Evolutionary conservation across 2,888 invertebrate genomes (phyloP), one percentile per base, ranked within the genome.

Genomic region (Drepana falcataria): DNA sequence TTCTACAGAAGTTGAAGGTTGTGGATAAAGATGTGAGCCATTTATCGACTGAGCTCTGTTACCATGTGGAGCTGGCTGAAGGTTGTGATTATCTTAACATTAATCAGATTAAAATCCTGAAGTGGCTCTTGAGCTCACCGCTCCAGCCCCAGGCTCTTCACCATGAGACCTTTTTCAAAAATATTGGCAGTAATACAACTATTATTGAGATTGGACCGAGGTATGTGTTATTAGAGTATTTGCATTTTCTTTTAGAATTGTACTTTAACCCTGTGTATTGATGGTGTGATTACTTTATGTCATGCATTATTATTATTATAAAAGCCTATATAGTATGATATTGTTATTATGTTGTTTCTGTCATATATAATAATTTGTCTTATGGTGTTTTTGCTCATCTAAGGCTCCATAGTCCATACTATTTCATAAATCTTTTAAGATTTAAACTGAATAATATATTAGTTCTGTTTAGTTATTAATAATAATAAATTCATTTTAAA

Each of bases 191-290:
- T 47, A 81, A 85, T 55, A 81, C 90, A 59, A 78, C 87, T 37
- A 61, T 97, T 4, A 92, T 98, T 69, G 98, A 98, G 93, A 96
- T 97, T 78, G 98, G 98, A 35, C 98, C 98, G 44, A 94, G 95
- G 95, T 95, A 87, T 69, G 56, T 33, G 35, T 53, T 21, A 21
- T 21, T 21, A 21, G 21, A 21, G 21, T 21, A 21, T 21, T 21
- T 21, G 21, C 21, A 21, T 21, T 21, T 21, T 21, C 21, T 21
- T 21, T 21, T 21, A 21, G 21, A 21, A 21, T 21, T 21, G 21
- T 21, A 21, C 21, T 21, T 21, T 21, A 21, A 21, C 21, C 21
- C 21, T 21, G 21, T 21, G 21, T 21, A 21, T 21, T 21, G 21
- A 21, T 21, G 21, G 21, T 48, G 6, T 49, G 35, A 48, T 55